Conservation (phyloP, 1,140 invertebrate species). For the Proales similis region DNA sequence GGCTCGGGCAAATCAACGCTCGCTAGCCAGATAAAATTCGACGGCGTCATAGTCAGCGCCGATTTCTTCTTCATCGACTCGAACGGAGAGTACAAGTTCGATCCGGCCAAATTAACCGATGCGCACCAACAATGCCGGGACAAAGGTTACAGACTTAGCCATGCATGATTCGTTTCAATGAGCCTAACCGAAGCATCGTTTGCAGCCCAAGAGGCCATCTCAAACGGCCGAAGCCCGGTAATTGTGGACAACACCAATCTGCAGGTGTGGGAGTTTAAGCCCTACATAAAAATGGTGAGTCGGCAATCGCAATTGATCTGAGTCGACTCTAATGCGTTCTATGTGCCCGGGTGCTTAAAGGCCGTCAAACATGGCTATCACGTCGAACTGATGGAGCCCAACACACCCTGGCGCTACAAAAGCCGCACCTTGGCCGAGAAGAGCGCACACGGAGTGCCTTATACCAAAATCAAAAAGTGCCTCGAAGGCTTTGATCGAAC, state of each 20-base stretch:
- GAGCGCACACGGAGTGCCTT: conserved; percentile 4
- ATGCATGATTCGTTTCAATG: neutral
- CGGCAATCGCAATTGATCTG: neutral
- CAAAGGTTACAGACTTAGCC: neutral
- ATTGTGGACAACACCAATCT: conserved; percentile 37
- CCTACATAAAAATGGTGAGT: conserved; percentile 34
- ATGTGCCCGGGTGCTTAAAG: too few relatives aligned
- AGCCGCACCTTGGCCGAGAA: neutral
- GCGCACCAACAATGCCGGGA: conserved; percentile 6
- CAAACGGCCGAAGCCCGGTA: conserved; percentile 3
- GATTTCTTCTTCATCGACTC: conserved; percentile 9
- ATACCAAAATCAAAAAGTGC: neutral
- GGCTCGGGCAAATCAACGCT: conserved; percentile 37
- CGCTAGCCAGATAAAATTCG: neutral
- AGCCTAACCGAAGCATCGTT: neutral
- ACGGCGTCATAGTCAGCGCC: conserved; percentile 5
- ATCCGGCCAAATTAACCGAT: conserved; percentile 24
- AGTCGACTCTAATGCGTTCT: neutral
- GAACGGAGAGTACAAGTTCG: conserved; percentile 2
- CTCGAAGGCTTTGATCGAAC: conserved; percentile 9
- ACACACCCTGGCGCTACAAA: conserved; percentile 22
- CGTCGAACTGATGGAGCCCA: conserved; percentile 21
- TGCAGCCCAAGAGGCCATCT: conserved; percentile 18
- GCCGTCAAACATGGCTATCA: conserved; percentile 22
- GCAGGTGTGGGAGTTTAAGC: conserved; percentile 35